These are phyloP conservation scores for Drosophila fungiperda DNA, from an alignment of 2,888 invertebrate species.

Conservation along the genomic window DNA sequence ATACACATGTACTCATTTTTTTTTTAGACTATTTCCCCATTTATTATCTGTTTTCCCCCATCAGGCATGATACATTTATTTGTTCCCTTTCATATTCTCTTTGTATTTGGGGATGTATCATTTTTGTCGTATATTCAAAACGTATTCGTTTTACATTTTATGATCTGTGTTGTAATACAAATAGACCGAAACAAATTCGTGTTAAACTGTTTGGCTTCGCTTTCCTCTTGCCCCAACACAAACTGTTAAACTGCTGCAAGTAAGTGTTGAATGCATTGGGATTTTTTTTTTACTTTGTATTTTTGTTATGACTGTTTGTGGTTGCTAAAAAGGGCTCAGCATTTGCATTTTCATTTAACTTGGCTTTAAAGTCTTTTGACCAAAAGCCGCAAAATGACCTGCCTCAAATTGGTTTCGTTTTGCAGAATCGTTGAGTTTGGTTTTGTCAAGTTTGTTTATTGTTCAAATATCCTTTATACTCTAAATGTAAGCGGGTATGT, in stretches of 20 bases:
- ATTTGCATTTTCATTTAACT: slow-evolving; percentile 48
- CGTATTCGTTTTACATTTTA: not conserved
- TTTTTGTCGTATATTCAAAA: not conserved
- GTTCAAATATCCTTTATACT: slow-evolving; percentile 2
- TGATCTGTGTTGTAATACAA: slow-evolving; percentile 1
- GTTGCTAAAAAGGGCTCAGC: slow-evolving; percentile 28
- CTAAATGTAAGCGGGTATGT: not conserved
- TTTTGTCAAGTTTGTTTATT: slow-evolving; percentile 10
- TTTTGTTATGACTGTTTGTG: slow-evolving; percentile 1
- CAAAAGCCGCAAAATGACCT: slow-evolving; percentile 41
- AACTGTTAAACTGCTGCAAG: not conserved
- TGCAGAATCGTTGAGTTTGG: not conserved
- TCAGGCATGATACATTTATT: not conserved
- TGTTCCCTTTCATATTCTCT: not conserved
- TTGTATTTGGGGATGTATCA: not conserved
- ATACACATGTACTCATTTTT: no score
- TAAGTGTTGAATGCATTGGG: slow-evolving; percentile 27
- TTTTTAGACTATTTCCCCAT: not conserved
- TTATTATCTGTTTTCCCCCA: not conserved
- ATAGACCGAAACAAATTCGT: slow-evolving; percentile 15
- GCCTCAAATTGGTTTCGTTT: slow-evolving; percentile 27
- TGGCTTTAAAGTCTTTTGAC: slow-evolving; percentile 30
- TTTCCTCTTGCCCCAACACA: not conserved
- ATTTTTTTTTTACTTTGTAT: slow-evolving; percentile 9
- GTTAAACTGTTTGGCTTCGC: slow-evolving; percentile 27